These are phyloP conservation scores for Eudorcas thomsonii DNA, from an alignment of 2,113 vertebrate genomes.

Conservation along the genomic window DNA sequence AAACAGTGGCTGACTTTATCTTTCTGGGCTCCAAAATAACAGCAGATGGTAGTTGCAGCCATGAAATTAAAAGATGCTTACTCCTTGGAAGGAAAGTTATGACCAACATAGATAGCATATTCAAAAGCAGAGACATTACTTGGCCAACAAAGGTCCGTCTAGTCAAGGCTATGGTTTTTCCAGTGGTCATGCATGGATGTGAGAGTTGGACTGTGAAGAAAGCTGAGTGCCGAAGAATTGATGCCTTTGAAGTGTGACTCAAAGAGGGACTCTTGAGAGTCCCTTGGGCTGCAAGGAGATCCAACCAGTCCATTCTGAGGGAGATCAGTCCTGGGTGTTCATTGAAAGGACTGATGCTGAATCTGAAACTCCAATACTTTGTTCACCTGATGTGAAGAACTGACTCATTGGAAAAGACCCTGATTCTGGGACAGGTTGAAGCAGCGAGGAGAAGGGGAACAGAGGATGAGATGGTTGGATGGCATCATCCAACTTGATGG, in stretches of 20 bases:
- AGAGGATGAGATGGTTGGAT: neutral
- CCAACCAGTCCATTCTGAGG: neutral
- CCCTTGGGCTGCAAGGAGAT: neutral
- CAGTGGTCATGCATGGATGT: too few relatives aligned
- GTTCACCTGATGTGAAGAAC: neutral
- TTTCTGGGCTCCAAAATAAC: too few relatives aligned
- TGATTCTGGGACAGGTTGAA: neutral
- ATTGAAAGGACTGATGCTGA: neutral
- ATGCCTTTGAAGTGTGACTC: neutral
- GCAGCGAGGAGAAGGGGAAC: neutral
- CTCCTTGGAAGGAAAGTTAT: too few relatives aligned
- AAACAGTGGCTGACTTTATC: too few relatives aligned
- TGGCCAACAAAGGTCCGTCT: too few relatives aligned
- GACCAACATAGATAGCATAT: too few relatives aligned
- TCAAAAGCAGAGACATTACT: too few relatives aligned
- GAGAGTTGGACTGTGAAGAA: too few relatives aligned
- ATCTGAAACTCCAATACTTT: neutral
- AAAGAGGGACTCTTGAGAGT: neutral
- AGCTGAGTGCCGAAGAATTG: fast-evolving
- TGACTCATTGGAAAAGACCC: neutral
- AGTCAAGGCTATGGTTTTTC: too few relatives aligned
- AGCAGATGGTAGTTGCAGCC: too few relatives aligned
- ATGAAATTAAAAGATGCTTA: too few relatives aligned
- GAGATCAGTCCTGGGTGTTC: neutral
- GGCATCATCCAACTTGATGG: neutral